Base-by-base conservation (phyloP, 2,113 vertebrate species). In the Lamprotornis superbus region DNA sequence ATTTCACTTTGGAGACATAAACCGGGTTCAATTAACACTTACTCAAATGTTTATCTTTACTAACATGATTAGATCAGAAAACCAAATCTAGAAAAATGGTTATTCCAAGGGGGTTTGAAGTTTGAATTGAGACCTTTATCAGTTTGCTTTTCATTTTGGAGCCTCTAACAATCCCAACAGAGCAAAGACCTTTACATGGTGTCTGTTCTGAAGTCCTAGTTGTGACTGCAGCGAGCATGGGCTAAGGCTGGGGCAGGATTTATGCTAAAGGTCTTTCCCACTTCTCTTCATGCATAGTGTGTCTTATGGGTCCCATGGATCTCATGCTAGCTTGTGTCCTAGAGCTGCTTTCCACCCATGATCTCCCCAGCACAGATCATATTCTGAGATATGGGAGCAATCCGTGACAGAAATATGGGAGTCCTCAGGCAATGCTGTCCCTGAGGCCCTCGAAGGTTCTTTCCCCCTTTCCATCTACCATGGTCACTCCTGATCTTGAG, bases 221-320 rank as follows among this genome's bases (percentile, higher is more conserved):
- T 0, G 0, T 30, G 53, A 75, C 35, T 3, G 2, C 44, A 79
- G 35, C 0, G 0, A 80, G 50, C 14, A 5, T 40, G n/a, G 65
- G 10, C 74, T 76, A 53, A 83, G 61, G 39, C 59, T 69, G 46
- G n/a, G 37, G 5, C 60, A 67, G 52, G 47, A 33, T 63, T 83
- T 79, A 28, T 39, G 10, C 15, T 27, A 5, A 49, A 46, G 14
- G 9, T 15, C 10, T 83, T 80, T 73, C 53, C 28, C 49, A 56
- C 35, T 47, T 80, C 47, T 90, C 15, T 56, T 71, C 16, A 33
- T 2, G 5, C 27, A 57, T 3, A 61, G 5, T 4, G 2, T 4
- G 1, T 56, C 52, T 35, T 27, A 13, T 12, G 65, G 11, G 6
- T 63, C 42, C 55, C 30, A 37, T 4, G 35, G 52, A 83, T 75